phyloP scores from a whole-genome alignment of 2,888 invertebrate species.

The Drosophila monieri region DNA sequence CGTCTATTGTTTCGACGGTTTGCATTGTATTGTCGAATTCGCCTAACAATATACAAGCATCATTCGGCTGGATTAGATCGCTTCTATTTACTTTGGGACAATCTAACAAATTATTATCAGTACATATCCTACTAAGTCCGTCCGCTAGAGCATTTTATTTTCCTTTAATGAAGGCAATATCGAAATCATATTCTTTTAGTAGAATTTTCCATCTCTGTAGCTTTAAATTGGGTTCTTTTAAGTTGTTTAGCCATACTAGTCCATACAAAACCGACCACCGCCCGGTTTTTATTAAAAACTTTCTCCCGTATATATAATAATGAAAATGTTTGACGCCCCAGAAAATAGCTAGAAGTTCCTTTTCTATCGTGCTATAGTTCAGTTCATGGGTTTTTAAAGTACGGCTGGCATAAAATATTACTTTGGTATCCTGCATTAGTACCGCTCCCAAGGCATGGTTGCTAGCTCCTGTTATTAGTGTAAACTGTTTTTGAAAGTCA shows the following conservation, averaged over 20 bases:
- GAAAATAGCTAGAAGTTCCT: neutral
- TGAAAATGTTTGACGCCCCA: constrained; percentile 1
- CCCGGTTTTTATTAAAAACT: constrained; percentile 1
- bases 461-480: neutral
- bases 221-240: constrained; percentile 1
- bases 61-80: no score
- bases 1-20: no score
- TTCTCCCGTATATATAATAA: constrained; percentile 1
- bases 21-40: no score
- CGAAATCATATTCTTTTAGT: neutral
- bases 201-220: constrained; percentile 5
- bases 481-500: neutral
- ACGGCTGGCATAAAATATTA: no score
- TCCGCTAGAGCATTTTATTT: constrained; percentile 2
- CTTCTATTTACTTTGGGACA: neutral
- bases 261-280: no score
- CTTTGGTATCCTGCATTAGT: no score
- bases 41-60: no score
- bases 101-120: neutral
- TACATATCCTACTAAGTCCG: neutral
- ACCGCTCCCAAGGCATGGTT: no score
- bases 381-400: no score
- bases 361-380: no score
- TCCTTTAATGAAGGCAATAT: neutral
- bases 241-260: neutral